These are phyloP conservation scores for Lophius americanus DNA, from an alignment of 2,797 vertebrate species.

Conservation along the genomic window DNA sequence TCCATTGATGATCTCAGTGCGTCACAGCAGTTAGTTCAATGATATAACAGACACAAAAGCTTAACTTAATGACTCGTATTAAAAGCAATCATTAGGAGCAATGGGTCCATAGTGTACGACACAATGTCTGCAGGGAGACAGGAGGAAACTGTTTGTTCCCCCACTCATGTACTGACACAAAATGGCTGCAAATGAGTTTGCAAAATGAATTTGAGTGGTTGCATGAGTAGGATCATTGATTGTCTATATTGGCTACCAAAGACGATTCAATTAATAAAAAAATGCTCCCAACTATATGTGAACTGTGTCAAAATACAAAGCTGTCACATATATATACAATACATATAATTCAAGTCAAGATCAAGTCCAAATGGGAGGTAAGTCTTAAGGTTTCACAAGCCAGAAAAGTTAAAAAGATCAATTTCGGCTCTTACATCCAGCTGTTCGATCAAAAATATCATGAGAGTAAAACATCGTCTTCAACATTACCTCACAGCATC, in stretches of 20 bases:
- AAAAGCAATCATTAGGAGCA: neutral
- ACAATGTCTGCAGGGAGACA: neutral
- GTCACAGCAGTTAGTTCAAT: constrained; percentile 1
- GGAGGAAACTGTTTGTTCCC: neutral
- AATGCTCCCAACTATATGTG: neutral
- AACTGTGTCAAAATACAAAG: neutral
- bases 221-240: neutral
- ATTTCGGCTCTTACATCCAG: neutral
- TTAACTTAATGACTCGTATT: constrained; percentile 8
- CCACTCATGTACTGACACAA: neutral
- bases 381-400: too few relatives aligned
- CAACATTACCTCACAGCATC: constrained; percentile 90
- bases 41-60: neutral
- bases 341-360: too few relatives aligned
- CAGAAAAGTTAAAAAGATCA: too few relatives aligned
- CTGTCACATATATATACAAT: neutral
- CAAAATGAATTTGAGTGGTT: too few relatives aligned
- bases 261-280: neutral
- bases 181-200: neutral
- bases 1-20: constrained; percentile 12
- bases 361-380: too few relatives aligned
- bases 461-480: too few relatives aligned
- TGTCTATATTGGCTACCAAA: neutral
- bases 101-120: neutral
- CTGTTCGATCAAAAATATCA: neutral